Conservation (phyloP, 2,888 invertebrate genomes). For the Tiliacea aurago region DNA sequence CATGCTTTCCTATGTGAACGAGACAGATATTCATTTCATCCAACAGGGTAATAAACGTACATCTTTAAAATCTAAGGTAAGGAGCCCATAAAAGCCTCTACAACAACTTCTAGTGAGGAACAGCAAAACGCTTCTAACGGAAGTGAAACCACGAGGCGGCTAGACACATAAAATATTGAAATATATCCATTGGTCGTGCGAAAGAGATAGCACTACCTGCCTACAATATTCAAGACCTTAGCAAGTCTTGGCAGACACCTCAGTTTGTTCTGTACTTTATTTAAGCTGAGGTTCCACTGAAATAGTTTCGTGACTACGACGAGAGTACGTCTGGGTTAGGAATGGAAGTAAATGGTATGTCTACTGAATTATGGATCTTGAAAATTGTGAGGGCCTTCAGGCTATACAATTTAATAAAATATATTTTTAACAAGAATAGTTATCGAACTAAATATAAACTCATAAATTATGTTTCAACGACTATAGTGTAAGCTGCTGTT, state of each 20-base stretch:
- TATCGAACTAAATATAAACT: background rate
- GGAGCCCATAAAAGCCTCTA: slow-evolving; percentile 24
- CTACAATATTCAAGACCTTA: slow-evolving; percentile 75
- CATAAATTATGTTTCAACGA: background rate
- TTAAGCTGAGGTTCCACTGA: slow-evolving; percentile 62
- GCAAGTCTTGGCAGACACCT: slow-evolving; percentile 76
- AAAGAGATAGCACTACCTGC: slow-evolving; percentile 68
- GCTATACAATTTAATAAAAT: slow-evolving; percentile 20
- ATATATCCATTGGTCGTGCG: slow-evolving; percentile 62
- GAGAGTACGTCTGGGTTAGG: slow-evolving; percentile 43
- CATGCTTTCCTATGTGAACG: background rate
- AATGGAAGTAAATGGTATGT: slow-evolving; percentile 34
- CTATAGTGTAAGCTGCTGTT: background rate
- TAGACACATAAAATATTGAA: slow-evolving; percentile 80
- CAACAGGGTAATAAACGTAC: background rate
- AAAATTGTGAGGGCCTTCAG: slow-evolving; percentile 18
- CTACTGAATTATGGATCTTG: slow-evolving; percentile 40
- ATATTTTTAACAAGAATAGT: background rate
- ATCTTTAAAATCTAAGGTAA: slow-evolving; percentile 20
- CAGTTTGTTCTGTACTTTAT: slow-evolving; percentile 69
- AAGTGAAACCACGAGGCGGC: slow-evolving; percentile 67
- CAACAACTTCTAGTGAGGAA: slow-evolving; percentile 26
- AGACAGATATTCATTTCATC: background rate
- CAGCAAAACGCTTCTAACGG: slow-evolving; percentile 60
- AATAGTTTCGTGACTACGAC: slow-evolving; percentile 66